A percentile compares a stretch with the other conserved stretches of the same genome.
These are phyloP conservation scores for Andrena praecox DNA, from an alignment of 2,888 invertebrate species.

Conservation along the genomic window DNA sequence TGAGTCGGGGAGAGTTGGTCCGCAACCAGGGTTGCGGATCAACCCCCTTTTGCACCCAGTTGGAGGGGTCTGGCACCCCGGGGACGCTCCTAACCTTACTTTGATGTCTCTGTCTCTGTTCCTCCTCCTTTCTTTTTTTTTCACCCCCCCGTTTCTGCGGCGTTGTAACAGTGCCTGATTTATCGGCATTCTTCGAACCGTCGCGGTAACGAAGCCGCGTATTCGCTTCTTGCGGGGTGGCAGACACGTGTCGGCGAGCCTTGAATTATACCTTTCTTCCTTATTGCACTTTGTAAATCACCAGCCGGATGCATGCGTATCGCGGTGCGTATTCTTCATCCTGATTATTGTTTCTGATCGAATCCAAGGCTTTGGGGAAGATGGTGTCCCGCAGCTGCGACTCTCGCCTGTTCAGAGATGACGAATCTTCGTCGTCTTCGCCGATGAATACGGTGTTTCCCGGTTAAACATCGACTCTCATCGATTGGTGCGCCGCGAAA, in stretches of 20 bases:
- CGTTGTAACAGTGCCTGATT: constrained; percentile 84
- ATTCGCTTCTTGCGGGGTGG: constrained; percentile 32
- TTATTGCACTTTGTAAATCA: constrained; percentile 14
- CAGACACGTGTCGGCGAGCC: constrained; percentile 40
- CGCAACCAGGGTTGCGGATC: constrained; percentile 70
- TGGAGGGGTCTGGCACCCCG: constrained; percentile 75
- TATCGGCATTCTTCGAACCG: constrained; percentile 87
- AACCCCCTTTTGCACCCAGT: constrained; percentile 61
- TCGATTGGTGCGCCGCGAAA: constrained; percentile 42
- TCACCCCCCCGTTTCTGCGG: constrained; percentile 13
- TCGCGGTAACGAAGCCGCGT: constrained; percentile 59
- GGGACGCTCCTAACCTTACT: constrained; percentile 79
- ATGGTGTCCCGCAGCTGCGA: not conserved
- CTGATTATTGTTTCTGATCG: not conserved
- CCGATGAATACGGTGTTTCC: not conserved
- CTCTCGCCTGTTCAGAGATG: not conserved
- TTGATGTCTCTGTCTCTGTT: constrained; percentile 60
- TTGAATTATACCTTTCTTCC: constrained; percentile 15
- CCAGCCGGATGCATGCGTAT: not conserved
- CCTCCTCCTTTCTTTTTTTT: constrained; percentile 34
- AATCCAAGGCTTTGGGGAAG: not conserved
- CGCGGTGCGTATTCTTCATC: not conserved
- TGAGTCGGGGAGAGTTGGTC: constrained; percentile 80
- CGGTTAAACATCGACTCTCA: not conserved
- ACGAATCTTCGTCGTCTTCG: not conserved